Base-by-base conservation (phyloP, 1,140 invertebrate genomes). In the Fopius arisanus region DNA sequence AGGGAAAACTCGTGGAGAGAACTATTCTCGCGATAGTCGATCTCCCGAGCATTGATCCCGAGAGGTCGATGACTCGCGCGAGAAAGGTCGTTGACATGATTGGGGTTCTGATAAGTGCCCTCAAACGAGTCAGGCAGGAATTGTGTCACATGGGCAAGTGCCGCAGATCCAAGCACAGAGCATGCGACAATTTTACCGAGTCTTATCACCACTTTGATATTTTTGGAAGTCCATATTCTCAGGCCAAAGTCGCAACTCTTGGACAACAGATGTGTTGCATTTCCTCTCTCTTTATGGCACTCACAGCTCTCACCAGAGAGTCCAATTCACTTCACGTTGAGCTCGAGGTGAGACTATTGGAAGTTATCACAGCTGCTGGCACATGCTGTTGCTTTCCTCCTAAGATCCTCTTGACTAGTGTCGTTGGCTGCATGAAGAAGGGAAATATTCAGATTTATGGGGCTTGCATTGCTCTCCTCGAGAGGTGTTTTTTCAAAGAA, bases 321-420 rank as follows among this genome's bases (percentile, higher is more conserved):
- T 79, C 88, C 0, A 80, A 89, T 4, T 81, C 84, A 0, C 87
- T 87, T 7, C 73, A 78, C 5, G 76, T 77, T 2, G 86, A 88
- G 19, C 74, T 92, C 2, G 82, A 89, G 41, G 78, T 88, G 14
- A 87, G 90, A 73, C 76, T 92, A 6, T 81, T 92, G 2, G 89
- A 89, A 68, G 89, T 90, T 1, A 90, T 90, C 83, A 87, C 89
- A 14, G 82, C 83, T 9, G 89, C 89, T 62, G 91, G 92, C 4
- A 90, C 90, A 0, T 93, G 92, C 78, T 93, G 92, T 71, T 93
- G 92, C 79, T 90, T 92, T 75, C 90, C 91, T 5, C 87, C 90
- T 0, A 87, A 81, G 23, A 79, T 76, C 7, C 73, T 90, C 1
- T 62, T 90, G 7, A 69, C 77, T 2, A 83, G 79, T 51, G 74